phyloP scores from a whole-genome alignment of 2,113 vertebrate species.

The Plotosus lineatus region DNA sequence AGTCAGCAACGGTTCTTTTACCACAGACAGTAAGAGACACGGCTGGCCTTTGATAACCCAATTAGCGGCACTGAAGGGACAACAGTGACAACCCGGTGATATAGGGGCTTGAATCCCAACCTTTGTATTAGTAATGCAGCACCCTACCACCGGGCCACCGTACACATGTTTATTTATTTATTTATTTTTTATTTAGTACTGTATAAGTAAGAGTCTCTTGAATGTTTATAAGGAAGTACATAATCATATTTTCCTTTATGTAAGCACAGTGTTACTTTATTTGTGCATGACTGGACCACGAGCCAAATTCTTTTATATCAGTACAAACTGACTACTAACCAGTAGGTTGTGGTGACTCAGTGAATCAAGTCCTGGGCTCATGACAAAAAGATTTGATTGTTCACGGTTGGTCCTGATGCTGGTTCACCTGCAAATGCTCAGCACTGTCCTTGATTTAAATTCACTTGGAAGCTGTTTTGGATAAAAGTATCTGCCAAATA shows the following conservation, averaged over 20 bases:
- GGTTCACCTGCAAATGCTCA: not conserved
- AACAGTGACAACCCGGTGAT: too few species aligned
- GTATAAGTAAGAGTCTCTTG: not conserved
- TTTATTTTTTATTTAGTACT: too few species aligned
- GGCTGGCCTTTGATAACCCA: too few species aligned
- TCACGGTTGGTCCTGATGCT: not conserved
- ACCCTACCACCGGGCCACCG: too few species aligned
- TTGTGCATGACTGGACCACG: not conserved
- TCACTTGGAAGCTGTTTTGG: conserved; percentile 20
- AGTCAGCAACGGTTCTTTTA: too few species aligned
- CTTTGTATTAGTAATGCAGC: too few species aligned
- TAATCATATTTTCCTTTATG: not conserved
- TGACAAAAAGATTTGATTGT: not conserved
- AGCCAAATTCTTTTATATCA: not conserved
- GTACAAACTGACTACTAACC: not conserved
- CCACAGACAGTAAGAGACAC: too few species aligned
- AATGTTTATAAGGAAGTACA: not conserved
- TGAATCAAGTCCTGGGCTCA: not conserved
- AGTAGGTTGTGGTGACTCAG: not conserved
- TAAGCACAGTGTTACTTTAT: not conserved
- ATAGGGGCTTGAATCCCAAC: too few species aligned
- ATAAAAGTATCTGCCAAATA: conserved; percentile 19
- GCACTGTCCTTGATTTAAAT: not conserved
- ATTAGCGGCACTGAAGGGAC: too few species aligned
- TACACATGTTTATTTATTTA: too few species aligned